These are phyloP conservation scores for Brachionus sp. DNA, from an alignment of 1,140 invertebrate species.

Conservation along the genomic window DNA sequence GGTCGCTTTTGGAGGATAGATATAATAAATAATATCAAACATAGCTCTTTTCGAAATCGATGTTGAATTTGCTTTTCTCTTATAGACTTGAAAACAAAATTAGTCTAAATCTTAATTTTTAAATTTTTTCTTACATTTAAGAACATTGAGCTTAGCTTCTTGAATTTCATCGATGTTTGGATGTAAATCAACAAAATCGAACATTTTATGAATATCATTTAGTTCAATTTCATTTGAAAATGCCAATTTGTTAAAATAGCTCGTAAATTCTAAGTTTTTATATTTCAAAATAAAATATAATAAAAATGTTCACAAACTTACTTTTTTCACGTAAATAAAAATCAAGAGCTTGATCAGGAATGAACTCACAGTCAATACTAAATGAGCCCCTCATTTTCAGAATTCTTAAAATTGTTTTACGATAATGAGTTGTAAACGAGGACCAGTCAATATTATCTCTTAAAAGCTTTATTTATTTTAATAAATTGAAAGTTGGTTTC, in stretches of 20 bases:
- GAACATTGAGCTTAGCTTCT: slow-evolving; percentile 18
- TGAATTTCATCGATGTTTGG: slow-evolving; percentile 16
- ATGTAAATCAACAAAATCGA: slow-evolving; percentile 31
- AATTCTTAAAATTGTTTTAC: slow-evolving; percentile 30
- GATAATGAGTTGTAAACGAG: background rate
- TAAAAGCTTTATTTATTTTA: background rate
- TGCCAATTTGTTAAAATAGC: slow-evolving; percentile 34
- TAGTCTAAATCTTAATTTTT: too few species aligned
- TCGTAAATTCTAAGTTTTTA: background rate
- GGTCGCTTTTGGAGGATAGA: slow-evolving; percentile 54
- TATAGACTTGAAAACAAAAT: slow-evolving; percentile 48
- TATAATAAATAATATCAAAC: slow-evolving; percentile 55
- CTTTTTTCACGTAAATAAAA: slow-evolving; percentile 42
- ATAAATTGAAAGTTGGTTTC: background rate
- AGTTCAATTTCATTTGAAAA: slow-evolving; percentile 39
- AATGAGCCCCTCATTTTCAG: slow-evolving; percentile 21
- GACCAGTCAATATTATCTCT: slow-evolving; percentile 7
- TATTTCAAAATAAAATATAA: background rate
- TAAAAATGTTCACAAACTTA: background rate
- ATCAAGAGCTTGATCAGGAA: background rate
- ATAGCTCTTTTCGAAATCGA: slow-evolving; percentile 53
- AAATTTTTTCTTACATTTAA: slow-evolving; percentile 22
- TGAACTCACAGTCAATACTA: slow-evolving; percentile 8
- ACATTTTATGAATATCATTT: slow-evolving; percentile 17
- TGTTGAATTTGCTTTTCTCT: slow-evolving; percentile 47